Evolutionary conservation across 2,113 vertebrate genomes (phyloP).

Genomic region (Sceloporus tristichus): DNA sequence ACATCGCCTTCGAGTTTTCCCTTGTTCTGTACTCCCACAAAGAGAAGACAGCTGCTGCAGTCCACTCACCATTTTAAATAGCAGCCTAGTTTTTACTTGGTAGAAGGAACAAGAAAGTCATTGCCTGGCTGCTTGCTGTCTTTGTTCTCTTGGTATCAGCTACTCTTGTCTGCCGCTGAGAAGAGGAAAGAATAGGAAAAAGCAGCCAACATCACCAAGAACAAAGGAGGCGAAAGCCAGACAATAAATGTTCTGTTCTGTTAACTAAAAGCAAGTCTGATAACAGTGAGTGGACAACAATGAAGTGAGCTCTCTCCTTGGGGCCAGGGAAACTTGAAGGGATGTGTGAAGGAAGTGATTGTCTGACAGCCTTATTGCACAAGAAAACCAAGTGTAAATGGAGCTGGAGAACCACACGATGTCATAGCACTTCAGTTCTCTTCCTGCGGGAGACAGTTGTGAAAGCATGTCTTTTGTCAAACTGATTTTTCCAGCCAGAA

Average conservation of each 20-base stretch:
- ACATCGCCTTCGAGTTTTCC: not conserved
- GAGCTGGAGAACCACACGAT: too few relatives aligned
- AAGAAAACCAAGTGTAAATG: too few relatives aligned
- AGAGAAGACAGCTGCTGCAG: not conserved
- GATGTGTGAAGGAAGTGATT: not conserved
- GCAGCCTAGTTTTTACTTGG: not conserved
- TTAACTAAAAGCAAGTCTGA: not conserved
- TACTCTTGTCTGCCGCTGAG: not conserved
- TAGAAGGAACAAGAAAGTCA: not conserved
- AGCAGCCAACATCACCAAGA: not conserved
- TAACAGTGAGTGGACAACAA: not conserved
- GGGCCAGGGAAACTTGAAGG: too few relatives aligned
- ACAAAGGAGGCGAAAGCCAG: not conserved
- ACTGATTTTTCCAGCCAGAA: too few relatives aligned
- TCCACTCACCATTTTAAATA: not conserved
- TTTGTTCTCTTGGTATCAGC: not conserved
- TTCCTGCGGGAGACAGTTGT: too few relatives aligned
- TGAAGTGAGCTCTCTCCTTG: too few relatives aligned
- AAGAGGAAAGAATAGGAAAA: not conserved
- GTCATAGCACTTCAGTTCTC: too few relatives aligned
- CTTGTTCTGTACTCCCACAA: not conserved
- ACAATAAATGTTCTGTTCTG: not conserved
- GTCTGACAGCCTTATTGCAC: not conserved
- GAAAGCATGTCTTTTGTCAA: too few relatives aligned
- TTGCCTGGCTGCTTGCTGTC: not conserved